These are phyloP conservation scores for Cephonodes hylas DNA, from an alignment of 2,888 invertebrate species.

Conservation along the genomic window DNA sequence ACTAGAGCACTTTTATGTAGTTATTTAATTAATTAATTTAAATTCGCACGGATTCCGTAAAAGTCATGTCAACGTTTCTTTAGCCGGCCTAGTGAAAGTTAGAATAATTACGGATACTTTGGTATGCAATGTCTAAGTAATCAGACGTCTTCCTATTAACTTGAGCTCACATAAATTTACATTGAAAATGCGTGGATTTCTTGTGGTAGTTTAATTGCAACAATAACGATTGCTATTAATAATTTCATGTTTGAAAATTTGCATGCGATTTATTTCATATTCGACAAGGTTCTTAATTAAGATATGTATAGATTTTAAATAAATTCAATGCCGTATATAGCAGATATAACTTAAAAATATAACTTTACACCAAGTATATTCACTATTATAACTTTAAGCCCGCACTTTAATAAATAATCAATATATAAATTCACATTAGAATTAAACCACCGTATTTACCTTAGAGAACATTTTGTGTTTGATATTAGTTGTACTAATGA, in stretches of 20 bases:
- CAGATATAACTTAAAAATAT: no score
- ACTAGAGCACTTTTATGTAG: no score
- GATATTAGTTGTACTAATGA: slow-evolving; percentile 42
- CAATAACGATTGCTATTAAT: background rate
- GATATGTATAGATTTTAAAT: no score
- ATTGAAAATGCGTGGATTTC: background rate
- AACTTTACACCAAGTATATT: no score
- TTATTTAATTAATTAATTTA: background rate
- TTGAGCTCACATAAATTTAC: slow-evolving; percentile 10
- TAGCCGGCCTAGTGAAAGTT: background rate
- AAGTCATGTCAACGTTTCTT: background rate
- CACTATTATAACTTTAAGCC: no score
- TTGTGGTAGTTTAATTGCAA: background rate
- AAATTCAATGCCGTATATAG: no score
- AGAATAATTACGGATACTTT: background rate
- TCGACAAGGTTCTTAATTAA: background rate
- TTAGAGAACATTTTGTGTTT: slow-evolving; percentile 60
- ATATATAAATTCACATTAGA: slow-evolving; percentile 4
- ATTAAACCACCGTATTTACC: slow-evolving; percentile 41
- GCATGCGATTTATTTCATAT: background rate
- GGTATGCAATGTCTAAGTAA: slow-evolving; percentile 8
- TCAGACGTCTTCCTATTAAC: background rate
- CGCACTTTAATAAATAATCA: background rate
- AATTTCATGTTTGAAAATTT: background rate
- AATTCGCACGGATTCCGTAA: background rate